phyloP scores from a whole-genome alignment of 2,113 vertebrate species.

The Saguinus midas region DNA sequence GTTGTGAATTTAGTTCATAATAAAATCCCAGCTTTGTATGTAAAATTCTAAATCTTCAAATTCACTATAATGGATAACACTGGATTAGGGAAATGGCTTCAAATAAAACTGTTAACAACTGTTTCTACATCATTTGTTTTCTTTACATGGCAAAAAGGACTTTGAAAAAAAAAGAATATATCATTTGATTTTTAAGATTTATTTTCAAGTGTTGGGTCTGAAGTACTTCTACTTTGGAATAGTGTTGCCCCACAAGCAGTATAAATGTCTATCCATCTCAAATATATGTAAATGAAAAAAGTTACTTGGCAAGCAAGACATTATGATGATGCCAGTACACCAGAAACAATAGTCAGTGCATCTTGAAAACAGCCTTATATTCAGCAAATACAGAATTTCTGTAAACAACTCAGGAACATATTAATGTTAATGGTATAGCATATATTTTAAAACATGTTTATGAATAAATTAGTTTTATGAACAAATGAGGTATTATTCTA shows the following conservation, averaged over 20 bases:
- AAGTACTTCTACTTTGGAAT: background rate
- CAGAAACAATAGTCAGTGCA: background rate
- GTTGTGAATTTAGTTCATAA: background rate
- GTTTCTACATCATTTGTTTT: background rate
- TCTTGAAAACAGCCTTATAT: background rate
- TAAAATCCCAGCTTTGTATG: background rate
- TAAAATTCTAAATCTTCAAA: constrained; percentile 1
- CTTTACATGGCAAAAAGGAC: too few species aligned
- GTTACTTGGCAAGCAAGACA: background rate
- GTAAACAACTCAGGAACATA: background rate
- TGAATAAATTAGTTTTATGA: constrained; percentile 35
- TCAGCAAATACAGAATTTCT: constrained; percentile 1
- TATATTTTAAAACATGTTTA: background rate
- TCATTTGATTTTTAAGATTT: background rate
- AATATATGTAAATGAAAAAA: background rate
- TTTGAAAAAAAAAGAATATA: background rate
- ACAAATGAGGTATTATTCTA: background rate
- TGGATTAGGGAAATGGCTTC: background rate
- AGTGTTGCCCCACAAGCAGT: background rate
- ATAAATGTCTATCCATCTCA: background rate
- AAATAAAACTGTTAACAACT: background rate
- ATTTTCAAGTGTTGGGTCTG: constrained; percentile 17
- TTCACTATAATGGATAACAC: background rate
- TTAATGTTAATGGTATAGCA: background rate
- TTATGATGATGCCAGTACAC: background rate